A percentile compares a stretch with the other conserved stretches of the same genome.
Evolutionary conservation across 1,140 invertebrate species (phyloP).

Genomic region (Homarus americanus): DNA sequence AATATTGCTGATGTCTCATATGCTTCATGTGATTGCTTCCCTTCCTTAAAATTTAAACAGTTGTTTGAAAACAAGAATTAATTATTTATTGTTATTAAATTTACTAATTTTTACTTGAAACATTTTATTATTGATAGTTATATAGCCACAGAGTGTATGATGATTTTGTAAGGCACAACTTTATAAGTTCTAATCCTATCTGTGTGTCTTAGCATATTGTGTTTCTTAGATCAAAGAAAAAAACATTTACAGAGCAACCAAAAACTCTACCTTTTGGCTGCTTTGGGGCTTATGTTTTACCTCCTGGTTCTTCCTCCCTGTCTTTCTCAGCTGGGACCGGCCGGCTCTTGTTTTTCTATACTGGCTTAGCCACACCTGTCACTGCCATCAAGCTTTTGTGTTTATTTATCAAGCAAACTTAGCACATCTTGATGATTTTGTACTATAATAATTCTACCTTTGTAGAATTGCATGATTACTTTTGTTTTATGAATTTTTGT

Average conservation of each 20-base stretch:
- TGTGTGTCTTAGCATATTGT: too few relatives aligned
- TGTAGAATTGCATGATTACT: constrained; percentile 8
- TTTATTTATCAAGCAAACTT: background rate
- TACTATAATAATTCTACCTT: background rate
- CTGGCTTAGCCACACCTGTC: constrained; percentile 32
- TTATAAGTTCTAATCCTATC: too few relatives aligned
- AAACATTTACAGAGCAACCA: background rate
- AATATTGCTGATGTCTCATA: too few relatives aligned
- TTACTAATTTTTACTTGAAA: too few relatives aligned
- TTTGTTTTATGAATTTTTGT: background rate
- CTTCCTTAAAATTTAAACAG: too few relatives aligned
- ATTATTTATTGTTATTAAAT: too few relatives aligned
- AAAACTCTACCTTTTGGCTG: background rate
- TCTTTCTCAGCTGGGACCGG: constrained; percentile 56
- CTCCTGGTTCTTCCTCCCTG: constrained; percentile 14
- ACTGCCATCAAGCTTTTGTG: constrained; percentile 26
- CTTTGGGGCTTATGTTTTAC: background rate
- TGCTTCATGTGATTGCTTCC: too few relatives aligned
- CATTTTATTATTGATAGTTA: too few relatives aligned
- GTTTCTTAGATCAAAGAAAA: background rate
- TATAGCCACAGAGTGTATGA: too few relatives aligned
- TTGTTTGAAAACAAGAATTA: too few relatives aligned
- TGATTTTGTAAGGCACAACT: too few relatives aligned
- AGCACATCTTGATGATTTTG: background rate
- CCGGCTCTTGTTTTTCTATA: constrained; percentile 53